Base-by-base conservation (phyloP, 2,888 invertebrate genomes). In the Callyntrura guangdongensis region DNA sequence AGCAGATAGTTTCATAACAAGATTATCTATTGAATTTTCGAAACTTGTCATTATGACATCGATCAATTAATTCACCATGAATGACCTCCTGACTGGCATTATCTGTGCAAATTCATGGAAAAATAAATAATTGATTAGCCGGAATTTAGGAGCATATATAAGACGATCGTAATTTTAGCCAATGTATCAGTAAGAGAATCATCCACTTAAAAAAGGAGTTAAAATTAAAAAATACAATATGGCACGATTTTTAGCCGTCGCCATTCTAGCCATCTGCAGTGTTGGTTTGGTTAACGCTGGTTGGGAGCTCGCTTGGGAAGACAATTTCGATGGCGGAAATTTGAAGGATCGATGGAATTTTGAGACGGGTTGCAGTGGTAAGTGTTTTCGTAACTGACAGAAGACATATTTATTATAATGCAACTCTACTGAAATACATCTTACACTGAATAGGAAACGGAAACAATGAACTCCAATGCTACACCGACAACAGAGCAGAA, bases 381-480 rank as follows among this genome's bases (percentile, higher is more conserved):
- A 86, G 85, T n/a, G n/a, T n/a, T n/a, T n/a, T n/a, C n/a, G n/a
- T n/a, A n/a, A n/a, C n/a, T n/a, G n/a, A n/a, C n/a, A n/a, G n/a
- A n/a, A n/a, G n/a, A n/a, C n/a, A n/a, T n/a, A n/a, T n/a, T n/a
- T n/a, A n/a, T n/a, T n/a, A n/a, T n/a, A n/a, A n/a, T n/a, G n/a
- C n/a, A n/a, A n/a, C n/a, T n/a, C n/a, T n/a, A n/a, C n/a, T n/a
- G n/a, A n/a, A n/a, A n/a, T n/a, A n/a, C n/a, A n/a, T n/a, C n/a
- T n/a, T n/a, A n/a, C n/a, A n/a, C n/a, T n/a, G n/a, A 53, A 36
- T 20, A 92, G 93, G 93, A n/a, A 69, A 79, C 20, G 92, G 93
- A 9, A 93, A 93, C 72, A 89, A 93, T 27, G 93, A 93, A 59
- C 89, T 93, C 17, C 93, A 93, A 72, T 93, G 93, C 85, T 93